phyloP scores from a whole-genome alignment of 2,113 vertebrate species.

The Erythrocercus mccallii region DNA sequence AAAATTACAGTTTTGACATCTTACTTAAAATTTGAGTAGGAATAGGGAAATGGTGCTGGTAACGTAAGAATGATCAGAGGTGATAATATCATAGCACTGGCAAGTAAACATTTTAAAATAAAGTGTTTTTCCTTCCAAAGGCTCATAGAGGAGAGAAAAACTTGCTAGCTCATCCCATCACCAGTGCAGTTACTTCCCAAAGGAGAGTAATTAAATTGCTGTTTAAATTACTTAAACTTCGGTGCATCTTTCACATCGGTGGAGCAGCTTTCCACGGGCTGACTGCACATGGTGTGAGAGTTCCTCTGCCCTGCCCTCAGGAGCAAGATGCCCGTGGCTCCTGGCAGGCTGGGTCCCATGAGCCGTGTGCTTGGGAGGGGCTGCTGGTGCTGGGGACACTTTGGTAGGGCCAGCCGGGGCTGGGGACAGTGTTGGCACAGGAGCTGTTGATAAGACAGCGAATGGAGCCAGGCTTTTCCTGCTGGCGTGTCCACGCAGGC shows the following conservation, averaged over 20 bases:
- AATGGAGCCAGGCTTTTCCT: not conserved
- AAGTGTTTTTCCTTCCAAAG: not conserved
- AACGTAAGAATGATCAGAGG: not conserved
- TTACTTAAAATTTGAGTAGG: not conserved
- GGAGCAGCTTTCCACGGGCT: not conserved
- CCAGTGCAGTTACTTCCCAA: not conserved
- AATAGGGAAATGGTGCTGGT: not conserved
- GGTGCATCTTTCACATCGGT: not conserved
- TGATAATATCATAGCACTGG: not conserved
- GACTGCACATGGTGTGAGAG: not conserved
- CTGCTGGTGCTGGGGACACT: not conserved
- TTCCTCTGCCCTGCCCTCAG: not conserved
- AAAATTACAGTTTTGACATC: conserved; percentile 33
- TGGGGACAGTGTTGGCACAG: rapidly evolving
- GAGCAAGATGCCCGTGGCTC: rapidly evolving
- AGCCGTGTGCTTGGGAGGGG: rapidly evolving
- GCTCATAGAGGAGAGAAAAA: not conserved
- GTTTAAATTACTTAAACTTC: not conserved
- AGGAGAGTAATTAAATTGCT: not conserved
- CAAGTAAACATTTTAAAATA: not conserved
- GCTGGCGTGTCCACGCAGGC: rapidly evolving
- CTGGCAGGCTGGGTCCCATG: rapidly evolving
- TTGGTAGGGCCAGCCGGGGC: rapidly evolving
- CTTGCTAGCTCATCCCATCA: not conserved
- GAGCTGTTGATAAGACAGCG: rapidly evolving